These are phyloP conservation scores for Oriolus oriolus DNA, from an alignment of 2,113 vertebrate genomes.

Conservation along the genomic window DNA sequence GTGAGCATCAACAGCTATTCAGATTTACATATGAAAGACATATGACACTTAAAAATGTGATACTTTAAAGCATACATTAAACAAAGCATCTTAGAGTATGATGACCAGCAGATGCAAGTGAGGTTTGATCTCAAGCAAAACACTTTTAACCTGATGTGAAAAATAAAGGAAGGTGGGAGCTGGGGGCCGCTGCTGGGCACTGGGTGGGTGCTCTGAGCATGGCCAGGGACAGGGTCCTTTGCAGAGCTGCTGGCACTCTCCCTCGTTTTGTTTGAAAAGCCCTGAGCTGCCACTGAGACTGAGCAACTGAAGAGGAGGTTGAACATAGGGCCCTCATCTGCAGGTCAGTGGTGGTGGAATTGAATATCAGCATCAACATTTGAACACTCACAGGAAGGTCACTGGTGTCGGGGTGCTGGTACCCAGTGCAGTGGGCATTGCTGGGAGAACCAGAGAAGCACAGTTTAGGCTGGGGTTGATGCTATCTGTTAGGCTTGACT, in stretches of 20 bases:
- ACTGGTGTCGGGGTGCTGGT: not conserved
- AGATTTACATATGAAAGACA: not conserved
- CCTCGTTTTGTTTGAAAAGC: not conserved
- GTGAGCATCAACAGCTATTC: not conserved
- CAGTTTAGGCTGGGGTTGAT: not conserved
- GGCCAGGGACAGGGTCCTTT: not conserved
- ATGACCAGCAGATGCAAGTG: not conserved
- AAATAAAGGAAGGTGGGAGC: not conserved
- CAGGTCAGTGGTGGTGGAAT: not conserved
- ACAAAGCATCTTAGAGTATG: not conserved
- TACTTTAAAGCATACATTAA: not conserved
- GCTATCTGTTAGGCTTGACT: not conserved
- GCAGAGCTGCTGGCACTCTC: accelerated
- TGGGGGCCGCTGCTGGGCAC: not conserved
- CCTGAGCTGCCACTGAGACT: not conserved
- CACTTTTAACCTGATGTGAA: not conserved
- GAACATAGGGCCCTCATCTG: accelerated
- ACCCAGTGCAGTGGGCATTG: too few relatives aligned
- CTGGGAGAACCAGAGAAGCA: not conserved
- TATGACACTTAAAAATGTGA: not conserved
- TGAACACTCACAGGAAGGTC: too few relatives aligned
- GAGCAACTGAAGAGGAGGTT: not conserved
- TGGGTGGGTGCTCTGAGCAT: accelerated
- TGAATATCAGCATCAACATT: not conserved
- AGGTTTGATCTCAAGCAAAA: not conserved